These are phyloP conservation scores for Omphaloscelis lunosa DNA, from an alignment of 2,888 invertebrate genomes.

Conservation along the genomic window DNA sequence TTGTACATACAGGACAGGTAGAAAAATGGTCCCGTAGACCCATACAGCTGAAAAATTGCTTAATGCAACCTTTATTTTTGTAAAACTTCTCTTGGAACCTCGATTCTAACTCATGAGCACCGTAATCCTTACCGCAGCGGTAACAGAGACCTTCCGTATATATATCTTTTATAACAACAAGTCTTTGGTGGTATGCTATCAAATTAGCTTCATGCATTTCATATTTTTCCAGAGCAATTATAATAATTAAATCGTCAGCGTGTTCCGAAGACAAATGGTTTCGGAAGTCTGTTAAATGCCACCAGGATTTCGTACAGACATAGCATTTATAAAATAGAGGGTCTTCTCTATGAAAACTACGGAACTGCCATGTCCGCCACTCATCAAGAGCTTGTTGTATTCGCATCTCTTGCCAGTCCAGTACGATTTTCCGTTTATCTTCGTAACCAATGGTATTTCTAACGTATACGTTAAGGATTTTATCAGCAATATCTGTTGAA, in stretches of 20 bases:
- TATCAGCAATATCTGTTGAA: conserved; percentile 22
- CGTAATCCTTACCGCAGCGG: conserved; percentile 69
- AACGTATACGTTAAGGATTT: conserved; percentile 13
- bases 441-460: conserved; percentile 29
- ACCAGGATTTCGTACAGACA: conserved; percentile 75
- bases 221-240: conserved; percentile 53
- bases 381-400: conserved; percentile 61
- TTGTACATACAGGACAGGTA: background rate
- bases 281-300: conserved; percentile 73
- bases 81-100: background rate
- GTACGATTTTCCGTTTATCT: rapidly evolving
- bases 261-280: conserved; percentile 69
- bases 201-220: conserved; percentile 66
- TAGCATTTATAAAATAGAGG: conserved; percentile 80
- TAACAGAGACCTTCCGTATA: conserved; percentile 67
- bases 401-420: background rate
- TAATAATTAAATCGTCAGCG: rapidly evolving
- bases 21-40: conserved; percentile 10
- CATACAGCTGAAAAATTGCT: conserved; percentile 63
- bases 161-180: conserved; percentile 14
- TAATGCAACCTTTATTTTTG: background rate
- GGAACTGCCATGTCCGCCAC: conserved; percentile 67
- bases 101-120: conserved; percentile 2
- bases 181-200: conserved; percentile 46
- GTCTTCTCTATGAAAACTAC: conserved; percentile 49